A percentile compares a stretch with the other conserved stretches of the same genome.
These are phyloP conservation scores for Ischnus inquisitorius DNA, from an alignment of 2,888 invertebrate species.

Conservation along the genomic window DNA sequence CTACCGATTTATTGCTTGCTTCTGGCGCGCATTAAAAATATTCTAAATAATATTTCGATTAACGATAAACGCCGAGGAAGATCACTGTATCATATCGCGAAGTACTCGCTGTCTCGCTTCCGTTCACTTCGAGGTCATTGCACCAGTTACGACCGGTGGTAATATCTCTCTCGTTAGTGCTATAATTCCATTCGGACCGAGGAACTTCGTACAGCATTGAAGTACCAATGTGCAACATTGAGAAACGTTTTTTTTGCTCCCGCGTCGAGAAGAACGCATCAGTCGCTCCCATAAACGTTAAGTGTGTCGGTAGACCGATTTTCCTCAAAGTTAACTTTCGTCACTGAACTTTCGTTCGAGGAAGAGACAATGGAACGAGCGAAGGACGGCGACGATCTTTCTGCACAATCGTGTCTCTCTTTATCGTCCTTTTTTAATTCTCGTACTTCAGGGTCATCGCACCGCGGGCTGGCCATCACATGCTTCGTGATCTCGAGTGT, in stretches of 20 bases:
- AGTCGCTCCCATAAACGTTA: not conserved
- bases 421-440: conserved; percentile 22
- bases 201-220: conserved; percentile 17
- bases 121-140: conserved; percentile 74
- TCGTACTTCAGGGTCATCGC: conserved; percentile 62
- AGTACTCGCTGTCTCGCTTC: conserved; percentile 70
- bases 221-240: conserved; percentile 26
- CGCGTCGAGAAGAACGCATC: not conserved
- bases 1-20: not conserved
- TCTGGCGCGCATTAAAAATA: too few species aligned
- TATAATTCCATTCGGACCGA: conserved; percentile 4
- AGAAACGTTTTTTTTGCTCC: not conserved
- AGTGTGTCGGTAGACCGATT: not conserved
- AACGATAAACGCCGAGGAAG: conserved; percentile 14
- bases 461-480: conserved; percentile 41
- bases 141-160: conserved; percentile 69
- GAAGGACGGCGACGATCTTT: not conserved
- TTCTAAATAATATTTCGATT: not conserved
- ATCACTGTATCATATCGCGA: conserved; percentile 48
- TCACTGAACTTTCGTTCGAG: conserved; percentile 1
- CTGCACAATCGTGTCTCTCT: not conserved
- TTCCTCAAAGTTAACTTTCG: not conserved
- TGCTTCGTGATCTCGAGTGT: conserved; percentile 34
- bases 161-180: conserved; percentile 61
- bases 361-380: not conserved